Evolutionary conservation across 2,888 invertebrate species (phyloP).

Genomic region (Perdita meconis): DNA sequence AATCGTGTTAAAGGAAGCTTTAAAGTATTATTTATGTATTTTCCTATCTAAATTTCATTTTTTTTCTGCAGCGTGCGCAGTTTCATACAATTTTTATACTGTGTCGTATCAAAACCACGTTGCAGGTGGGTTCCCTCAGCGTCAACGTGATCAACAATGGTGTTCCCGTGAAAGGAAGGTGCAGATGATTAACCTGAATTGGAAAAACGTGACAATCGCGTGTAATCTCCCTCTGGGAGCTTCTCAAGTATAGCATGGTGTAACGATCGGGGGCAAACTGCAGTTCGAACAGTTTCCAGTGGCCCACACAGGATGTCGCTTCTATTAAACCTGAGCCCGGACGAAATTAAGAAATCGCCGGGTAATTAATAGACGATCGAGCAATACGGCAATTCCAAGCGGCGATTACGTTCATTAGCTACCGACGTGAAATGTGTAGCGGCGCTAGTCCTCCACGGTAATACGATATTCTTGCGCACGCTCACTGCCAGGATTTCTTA

Average conservation of each 20-base stretch:
- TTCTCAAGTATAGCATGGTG: slow-evolving; percentile 23
- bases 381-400: slow-evolving; percentile 56
- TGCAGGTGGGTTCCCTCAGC: too few species aligned
- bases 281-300: slow-evolving; percentile 58
- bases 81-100: too few species aligned
- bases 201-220: slow-evolving; percentile 48
- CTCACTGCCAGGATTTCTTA: neutral
- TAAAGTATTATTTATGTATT: too few species aligned
- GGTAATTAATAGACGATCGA: slow-evolving; percentile 53
- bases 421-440: slow-evolving; percentile 23
- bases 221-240: slow-evolving; percentile 43
- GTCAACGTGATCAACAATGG: slow-evolving; percentile 6
- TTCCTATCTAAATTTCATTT: too few species aligned
- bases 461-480: neutral
- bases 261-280: slow-evolving; percentile 69
- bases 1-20: too few species aligned
- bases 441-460: neutral
- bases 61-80: too few species aligned
- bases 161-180: neutral
- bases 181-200: slow-evolving; percentile 38
- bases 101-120: too few species aligned
- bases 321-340: slow-evolving; percentile 57
- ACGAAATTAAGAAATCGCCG: slow-evolving; percentile 59
- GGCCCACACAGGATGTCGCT: slow-evolving; percentile 66
- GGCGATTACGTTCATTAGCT: slow-evolving; percentile 41